phyloP scores from a whole-genome alignment of 2,113 vertebrate genomes.

The Pseudopodoces humilis region DNA sequence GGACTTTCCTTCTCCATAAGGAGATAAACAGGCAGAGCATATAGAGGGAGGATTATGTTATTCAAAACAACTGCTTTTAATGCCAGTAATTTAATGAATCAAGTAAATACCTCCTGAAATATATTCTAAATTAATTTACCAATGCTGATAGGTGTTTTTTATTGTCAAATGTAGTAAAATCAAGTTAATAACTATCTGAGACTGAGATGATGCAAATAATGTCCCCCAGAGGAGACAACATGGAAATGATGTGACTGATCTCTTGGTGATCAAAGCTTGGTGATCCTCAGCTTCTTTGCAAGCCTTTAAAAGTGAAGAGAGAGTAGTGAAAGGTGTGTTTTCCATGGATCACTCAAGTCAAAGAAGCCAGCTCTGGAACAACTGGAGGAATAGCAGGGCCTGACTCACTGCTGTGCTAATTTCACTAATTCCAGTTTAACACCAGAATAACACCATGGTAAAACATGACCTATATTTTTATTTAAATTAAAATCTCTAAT shows the following conservation, averaged over 20 bases:
- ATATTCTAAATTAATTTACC: not conserved
- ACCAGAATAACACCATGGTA: not conserved
- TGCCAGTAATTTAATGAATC: not conserved
- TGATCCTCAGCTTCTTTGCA: not conserved
- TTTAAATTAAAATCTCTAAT: constrained; percentile 65
- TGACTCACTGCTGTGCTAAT: not conserved
- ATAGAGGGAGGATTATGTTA: not conserved
- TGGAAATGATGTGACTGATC: not conserved
- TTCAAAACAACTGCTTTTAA: not conserved
- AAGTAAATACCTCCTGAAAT: not conserved
- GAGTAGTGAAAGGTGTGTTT: not conserved
- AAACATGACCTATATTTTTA: constrained; percentile 30
- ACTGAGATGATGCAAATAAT: not conserved
- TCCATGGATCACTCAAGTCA: not conserved
- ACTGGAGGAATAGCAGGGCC: not conserved
- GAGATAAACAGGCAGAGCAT: not conserved
- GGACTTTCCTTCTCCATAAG: constrained; percentile 43
- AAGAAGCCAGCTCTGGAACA: not conserved
- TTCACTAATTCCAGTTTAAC: not conserved
- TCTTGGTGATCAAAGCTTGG: no score
- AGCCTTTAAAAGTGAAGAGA: not conserved
- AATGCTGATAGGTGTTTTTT: not conserved
- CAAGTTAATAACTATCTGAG: not conserved
- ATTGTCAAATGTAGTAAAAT: not conserved
- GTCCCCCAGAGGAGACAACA: not conserved